Base-by-base conservation (phyloP, 2,113 vertebrate genomes). In the Pelecanoides urinatrix region DNA sequence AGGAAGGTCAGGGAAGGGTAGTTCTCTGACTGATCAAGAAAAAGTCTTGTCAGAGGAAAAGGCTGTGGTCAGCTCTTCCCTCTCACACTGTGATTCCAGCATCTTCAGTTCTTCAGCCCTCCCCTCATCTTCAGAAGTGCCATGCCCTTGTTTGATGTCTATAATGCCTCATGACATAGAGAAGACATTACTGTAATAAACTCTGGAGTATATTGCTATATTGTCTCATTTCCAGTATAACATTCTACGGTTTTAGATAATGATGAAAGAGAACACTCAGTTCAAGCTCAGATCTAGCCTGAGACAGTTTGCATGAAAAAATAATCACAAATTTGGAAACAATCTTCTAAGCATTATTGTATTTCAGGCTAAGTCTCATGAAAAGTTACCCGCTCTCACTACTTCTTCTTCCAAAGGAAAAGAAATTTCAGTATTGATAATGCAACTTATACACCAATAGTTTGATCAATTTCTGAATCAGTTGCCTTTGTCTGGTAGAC, bases 1-100 rank as follows among this genome's bases (percentile, higher is more conserved):
- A 89, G 92, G 96, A 97, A 97, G 93, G 96, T 95, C 94, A 95
- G 52, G 21, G 56, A 97, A 96, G 80, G 91, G 72, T 50, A 75
- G 49, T 22, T 22, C 44, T 82, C 66, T 82, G 59, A 44, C 30
- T 76, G 76, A 92, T 77, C 87, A 91, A 93, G 90, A 86, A 68
- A 88, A 82, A 17, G 32, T 40, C 50, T 95, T 82, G 77, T 82
- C 75, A 96, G 92, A 95, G 34, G 47, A 91, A 97, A 97, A 86
- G 80, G 45, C 63, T 93, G 42, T 91, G 86, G 72, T 97, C 92
- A 98, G 96, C 96, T 96, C 72, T 97, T 96, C 59, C 71, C 14
- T 92, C 76, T n/a, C 61, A 68, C 30, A 36, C n/a, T 12, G 26
- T 36, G 9, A 73, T 42, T 88, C 81, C 87, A 84, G 47, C 32